Conservation (phyloP, 2,888 invertebrate species). For the Cerceris rybyensis region DNA sequence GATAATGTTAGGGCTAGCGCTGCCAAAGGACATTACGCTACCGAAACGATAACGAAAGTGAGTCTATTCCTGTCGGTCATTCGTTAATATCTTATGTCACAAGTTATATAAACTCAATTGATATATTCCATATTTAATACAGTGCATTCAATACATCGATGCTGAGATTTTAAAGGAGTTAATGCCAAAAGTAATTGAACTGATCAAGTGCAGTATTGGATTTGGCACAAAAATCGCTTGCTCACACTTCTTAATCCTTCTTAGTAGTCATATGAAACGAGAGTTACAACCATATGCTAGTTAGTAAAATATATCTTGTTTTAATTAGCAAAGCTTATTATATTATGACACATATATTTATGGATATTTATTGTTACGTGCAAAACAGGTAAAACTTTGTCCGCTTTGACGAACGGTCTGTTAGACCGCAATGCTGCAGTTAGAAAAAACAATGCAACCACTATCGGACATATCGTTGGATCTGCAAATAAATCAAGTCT, state of each 20-base stretch:
- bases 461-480: conserved; percentile 92
- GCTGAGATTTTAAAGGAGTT: conserved; percentile 89
- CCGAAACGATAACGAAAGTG: conserved; percentile 92
- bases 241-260: conserved; percentile 89
- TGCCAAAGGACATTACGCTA: conserved; percentile 93
- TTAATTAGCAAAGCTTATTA: no score
- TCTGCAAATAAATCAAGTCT: conserved; percentile 90
- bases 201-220: conserved; percentile 90
- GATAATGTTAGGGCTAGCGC: conserved; percentile 91
- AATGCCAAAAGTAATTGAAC: conserved; percentile 91
- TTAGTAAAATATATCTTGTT: conserved; percentile 51
- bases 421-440: conserved; percentile 93
- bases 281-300: conserved; percentile 85
- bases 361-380: neutral
- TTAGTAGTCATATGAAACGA: conserved; percentile 82
- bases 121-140: conserved; percentile 47
- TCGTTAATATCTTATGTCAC: no score
- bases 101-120: no score
- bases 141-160: conserved; percentile 89
- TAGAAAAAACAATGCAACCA: conserved; percentile 91
- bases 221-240: conserved; percentile 93
- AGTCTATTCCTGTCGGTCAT: neutral
- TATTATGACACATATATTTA: no score
- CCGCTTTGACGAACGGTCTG: conserved; percentile 88
- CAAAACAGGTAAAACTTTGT: conserved; percentile 84